A percentile compares a stretch with the other conserved stretches of the same genome.
phyloP scores from a whole-genome alignment of 2,113 vertebrate genomes.

The Mus pahari region DNA sequence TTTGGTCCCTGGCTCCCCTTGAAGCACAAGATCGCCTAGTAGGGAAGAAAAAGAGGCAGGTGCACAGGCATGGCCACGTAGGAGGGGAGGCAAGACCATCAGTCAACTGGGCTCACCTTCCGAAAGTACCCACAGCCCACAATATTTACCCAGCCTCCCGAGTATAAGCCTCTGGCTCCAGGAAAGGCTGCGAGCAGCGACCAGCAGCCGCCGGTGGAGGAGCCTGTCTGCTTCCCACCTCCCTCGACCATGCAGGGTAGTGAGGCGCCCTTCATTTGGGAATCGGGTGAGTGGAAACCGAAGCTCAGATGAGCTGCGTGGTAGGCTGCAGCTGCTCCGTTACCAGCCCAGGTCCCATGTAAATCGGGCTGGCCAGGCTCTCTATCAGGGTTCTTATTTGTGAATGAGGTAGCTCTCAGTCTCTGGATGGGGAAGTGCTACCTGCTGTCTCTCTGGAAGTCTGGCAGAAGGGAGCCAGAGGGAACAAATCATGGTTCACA shows the following conservation, averaged over 20 bases:
- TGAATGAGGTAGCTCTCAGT: background rate
- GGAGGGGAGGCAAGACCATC: background rate
- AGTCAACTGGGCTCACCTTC: background rate
- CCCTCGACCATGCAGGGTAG: accelerated
- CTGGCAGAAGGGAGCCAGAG: too few species aligned
- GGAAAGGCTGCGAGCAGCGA: too few species aligned
- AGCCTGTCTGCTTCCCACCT: background rate
- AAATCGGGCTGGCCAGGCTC: too few species aligned
- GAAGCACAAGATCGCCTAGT: too few species aligned
- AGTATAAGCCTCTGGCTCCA: background rate
- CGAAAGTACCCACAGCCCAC: background rate
- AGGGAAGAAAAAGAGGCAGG: background rate
- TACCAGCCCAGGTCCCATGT: background rate
- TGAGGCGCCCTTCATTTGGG: background rate
- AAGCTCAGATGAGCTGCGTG: background rate
- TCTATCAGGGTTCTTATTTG: background rate
- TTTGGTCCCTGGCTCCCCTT: background rate
- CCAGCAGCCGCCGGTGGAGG: background rate
- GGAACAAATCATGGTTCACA: background rate
- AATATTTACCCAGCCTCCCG: background rate
- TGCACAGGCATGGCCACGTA: background rate
- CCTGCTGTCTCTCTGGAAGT: background rate
- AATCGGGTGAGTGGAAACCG: background rate
- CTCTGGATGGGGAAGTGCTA: background rate
- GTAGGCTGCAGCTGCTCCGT: background rate